Conservation (phyloP, 2,888 invertebrate genomes). For the Platerodrilus igneus region DNA sequence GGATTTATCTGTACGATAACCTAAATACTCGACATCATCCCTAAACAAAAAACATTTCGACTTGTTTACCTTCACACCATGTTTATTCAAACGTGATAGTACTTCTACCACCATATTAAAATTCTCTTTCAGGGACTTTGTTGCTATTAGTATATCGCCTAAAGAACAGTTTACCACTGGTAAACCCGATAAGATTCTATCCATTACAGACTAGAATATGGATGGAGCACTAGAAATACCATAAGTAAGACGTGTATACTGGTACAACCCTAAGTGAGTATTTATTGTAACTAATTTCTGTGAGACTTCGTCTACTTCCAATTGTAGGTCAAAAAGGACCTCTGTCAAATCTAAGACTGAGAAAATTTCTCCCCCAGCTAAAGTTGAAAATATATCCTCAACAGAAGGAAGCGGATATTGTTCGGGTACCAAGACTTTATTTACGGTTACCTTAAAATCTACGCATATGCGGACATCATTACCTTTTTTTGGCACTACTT, state of each 20-base stretch:
- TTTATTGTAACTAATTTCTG: no score
- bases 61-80: constrained; percentile 25
- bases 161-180: constrained; percentile 12
- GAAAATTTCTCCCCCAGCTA: no score
- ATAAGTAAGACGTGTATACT: constrained; percentile 12
- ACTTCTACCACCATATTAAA: neutral
- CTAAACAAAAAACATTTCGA: constrained; percentile 25
- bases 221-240: constrained; percentile 12
- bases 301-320: no score
- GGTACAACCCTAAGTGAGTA: constrained; percentile 17
- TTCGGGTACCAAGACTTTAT: no score
- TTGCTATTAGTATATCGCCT: constrained; percentile 11
- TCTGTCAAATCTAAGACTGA: no score
- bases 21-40: constrained; percentile 25
- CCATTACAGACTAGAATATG: constrained; percentile 13
- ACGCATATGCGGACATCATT: no score
- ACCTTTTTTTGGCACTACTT: no score
- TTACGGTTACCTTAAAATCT: no score
- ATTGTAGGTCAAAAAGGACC: no score
- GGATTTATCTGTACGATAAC: constrained; percentile 11
- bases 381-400: no score
- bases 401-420: no score
- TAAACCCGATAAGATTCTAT: constrained; percentile 12
- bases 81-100: constrained; percentile 12
- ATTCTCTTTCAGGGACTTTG: neutral